Conservation (phyloP, 2,888 invertebrate species). For the Cataglyphis cursor region DNA sequence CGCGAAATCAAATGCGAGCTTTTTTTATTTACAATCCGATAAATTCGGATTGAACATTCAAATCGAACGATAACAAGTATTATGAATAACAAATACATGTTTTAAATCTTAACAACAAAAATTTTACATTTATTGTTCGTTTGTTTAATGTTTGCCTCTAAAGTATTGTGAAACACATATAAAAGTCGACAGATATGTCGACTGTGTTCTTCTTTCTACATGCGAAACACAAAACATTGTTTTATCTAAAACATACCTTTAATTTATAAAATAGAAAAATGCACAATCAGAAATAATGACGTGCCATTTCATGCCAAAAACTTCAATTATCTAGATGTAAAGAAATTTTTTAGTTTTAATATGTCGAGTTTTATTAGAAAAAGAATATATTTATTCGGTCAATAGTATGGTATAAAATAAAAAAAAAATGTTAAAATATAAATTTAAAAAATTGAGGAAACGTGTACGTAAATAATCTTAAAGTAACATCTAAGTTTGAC, state of each 20-base stretch:
- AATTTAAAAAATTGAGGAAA: slow-evolving; percentile 28
- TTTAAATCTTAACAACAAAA: neutral
- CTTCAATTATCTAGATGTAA: neutral
- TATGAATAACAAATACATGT: neutral
- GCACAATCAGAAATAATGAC: neutral
- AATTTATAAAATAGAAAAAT: neutral
- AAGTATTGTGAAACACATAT: neutral
- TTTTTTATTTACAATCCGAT: slow-evolving; percentile 5
- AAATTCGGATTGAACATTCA: neutral
- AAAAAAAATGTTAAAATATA: slow-evolving; percentile 32
- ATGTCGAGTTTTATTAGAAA: slow-evolving; percentile 56
- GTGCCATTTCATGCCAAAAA: neutral
- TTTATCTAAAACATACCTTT: neutral
- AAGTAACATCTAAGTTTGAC: neutral
- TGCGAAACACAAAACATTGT: neutral
- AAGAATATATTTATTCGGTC: slow-evolving; percentile 70
- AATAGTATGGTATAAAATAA: slow-evolving; percentile 38
- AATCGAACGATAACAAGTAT: neutral
- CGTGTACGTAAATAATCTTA: slow-evolving; percentile 34
- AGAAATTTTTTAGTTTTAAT: neutral
- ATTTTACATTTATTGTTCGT: neutral
- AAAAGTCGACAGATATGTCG: neutral
- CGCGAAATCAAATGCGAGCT: neutral
- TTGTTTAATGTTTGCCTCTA: neutral
- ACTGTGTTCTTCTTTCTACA: neutral